These are phyloP conservation scores for Bellardia pandia DNA, from an alignment of 2,888 invertebrate species.

Conservation along the genomic window DNA sequence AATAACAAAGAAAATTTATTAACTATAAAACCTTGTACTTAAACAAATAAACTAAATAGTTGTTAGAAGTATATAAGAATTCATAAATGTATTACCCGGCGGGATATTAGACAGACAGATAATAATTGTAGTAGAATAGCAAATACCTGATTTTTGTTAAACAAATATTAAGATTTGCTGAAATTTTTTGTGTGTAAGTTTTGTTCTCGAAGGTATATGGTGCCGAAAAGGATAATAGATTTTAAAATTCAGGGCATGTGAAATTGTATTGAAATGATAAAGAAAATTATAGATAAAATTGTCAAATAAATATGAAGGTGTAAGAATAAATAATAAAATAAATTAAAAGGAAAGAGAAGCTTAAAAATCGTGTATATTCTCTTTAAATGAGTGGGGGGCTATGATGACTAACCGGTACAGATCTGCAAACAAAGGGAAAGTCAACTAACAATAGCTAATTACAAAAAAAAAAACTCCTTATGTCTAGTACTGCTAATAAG, in stretches of 20 bases:
- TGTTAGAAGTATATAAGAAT: slow-evolving; percentile 32
- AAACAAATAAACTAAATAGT: slow-evolving; percentile 54
- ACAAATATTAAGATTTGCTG: slow-evolving; percentile 36
- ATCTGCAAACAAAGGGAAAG: no score
- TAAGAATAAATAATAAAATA: no score
- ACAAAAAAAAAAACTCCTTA: no score
- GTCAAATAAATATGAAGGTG: not conserved
- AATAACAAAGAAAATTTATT: not conserved
- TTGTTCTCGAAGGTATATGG: not conserved
- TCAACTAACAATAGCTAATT: no score
- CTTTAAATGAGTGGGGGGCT: no score
- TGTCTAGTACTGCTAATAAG: no score
- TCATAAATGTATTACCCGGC: slow-evolving; percentile 56
- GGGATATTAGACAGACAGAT: slow-evolving; percentile 54
- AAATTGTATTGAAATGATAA: not conserved
- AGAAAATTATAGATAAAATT: not conserved
- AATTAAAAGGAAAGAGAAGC: no score
- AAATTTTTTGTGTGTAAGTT: not conserved
- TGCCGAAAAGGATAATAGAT: not conserved
- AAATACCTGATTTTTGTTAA: slow-evolving; percentile 50
- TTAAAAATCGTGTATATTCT: no score
- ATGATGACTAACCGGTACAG: no score
- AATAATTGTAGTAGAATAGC: slow-evolving; percentile 20
- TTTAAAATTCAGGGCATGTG: not conserved
- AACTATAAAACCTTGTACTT: slow-evolving; percentile 34